Evolutionary conservation across 2,888 invertebrate species (phyloP), one percentile per base, ranked within the genome.

Genomic region (Dynastes hyllus): DNA sequence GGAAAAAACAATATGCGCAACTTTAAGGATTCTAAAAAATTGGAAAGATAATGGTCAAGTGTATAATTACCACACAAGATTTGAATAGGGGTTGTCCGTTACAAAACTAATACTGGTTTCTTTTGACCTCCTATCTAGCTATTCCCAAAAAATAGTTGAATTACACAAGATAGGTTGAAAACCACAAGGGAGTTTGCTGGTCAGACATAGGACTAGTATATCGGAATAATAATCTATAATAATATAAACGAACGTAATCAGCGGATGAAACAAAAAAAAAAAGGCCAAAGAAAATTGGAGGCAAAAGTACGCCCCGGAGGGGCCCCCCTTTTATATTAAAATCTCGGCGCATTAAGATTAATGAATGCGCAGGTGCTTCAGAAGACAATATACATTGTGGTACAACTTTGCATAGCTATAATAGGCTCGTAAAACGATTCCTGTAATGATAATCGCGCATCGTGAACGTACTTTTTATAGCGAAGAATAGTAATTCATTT

Each of bases 331-430:
- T 58, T 58, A 58, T 58, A 58, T 58, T 27, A 6, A 58, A 13
- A 58, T 58, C 16, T 16, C 22, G 55, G 22, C 22, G 22, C 55
- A 58, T 16, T 22, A 8, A 58, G 55, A 22, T 22, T 22, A 58
- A 58, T 58, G 55, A 58, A 58, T 58, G 22, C 5, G 22, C 16
- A 16, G 55, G 8, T 22, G 55, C 55, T 58, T 16, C 22, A 6
- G 6, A 58, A 58, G 55, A 58, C 55, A 58, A 58, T 58, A 22
- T 58, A 9, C 55, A 58, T 58, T 58, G 22, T 58, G 9, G 8
- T 16, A 58, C 22, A 58, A 22, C 55, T 58, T 58, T 58, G 22
- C 9, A 58, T 58, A 16, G 55, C 16, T 22, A 22, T 45, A 45
- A 45, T 58, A 58, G 22, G 55, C 22, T 27, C 55, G 3, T 58